A percentile compares a stretch with the other conserved stretches of the same genome.
These are phyloP conservation scores for Halichoeres trimaculatus DNA, from an alignment of 2,113 vertebrate species.

Conservation along the genomic window DNA sequence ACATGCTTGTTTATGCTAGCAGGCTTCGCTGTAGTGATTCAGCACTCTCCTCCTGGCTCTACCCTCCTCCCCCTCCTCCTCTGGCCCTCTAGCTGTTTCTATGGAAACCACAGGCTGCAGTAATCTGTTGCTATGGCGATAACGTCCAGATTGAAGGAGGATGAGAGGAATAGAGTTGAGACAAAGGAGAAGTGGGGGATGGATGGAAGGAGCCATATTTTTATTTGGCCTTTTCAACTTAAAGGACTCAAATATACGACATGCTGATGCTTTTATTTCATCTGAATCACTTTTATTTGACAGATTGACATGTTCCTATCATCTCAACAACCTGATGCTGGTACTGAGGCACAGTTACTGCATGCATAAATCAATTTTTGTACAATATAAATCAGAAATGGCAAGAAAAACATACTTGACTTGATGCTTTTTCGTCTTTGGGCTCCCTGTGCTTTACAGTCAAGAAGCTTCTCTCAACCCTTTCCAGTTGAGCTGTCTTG, in stretches of 20 bases:
- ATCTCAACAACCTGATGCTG: neutral
- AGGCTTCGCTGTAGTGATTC: constrained; percentile 78
- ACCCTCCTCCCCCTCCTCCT: constrained; percentile 36
- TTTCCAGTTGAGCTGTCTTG: neutral
- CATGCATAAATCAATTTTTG: neutral
- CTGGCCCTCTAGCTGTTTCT: constrained; percentile 74
- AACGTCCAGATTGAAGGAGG: constrained; percentile 75
- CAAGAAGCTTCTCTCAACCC: neutral
- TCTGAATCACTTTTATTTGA: constrained; percentile 2
- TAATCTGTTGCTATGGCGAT: constrained; percentile 85
- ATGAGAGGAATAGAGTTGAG: constrained; percentile 68
- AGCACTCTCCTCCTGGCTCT: constrained; percentile 71
- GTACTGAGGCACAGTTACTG: neutral
- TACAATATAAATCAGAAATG: no score
- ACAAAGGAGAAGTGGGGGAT: constrained; percentile 65
- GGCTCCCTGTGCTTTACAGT: no score
- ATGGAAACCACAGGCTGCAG: constrained; percentile 83
- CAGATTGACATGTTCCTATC: neutral
- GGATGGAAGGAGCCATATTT: constrained; percentile 62
- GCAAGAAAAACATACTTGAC: no score
- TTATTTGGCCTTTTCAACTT: constrained; percentile 51
- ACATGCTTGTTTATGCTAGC: constrained; percentile 62
- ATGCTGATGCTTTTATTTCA: neutral
- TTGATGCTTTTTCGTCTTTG: no score
- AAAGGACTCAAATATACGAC: neutral